Percentiles rank a stretch among this genome's conserved stretches.
phyloP scores from a whole-genome alignment of 2,113 vertebrate species.

The Prionailurus viverrinus region DNA sequence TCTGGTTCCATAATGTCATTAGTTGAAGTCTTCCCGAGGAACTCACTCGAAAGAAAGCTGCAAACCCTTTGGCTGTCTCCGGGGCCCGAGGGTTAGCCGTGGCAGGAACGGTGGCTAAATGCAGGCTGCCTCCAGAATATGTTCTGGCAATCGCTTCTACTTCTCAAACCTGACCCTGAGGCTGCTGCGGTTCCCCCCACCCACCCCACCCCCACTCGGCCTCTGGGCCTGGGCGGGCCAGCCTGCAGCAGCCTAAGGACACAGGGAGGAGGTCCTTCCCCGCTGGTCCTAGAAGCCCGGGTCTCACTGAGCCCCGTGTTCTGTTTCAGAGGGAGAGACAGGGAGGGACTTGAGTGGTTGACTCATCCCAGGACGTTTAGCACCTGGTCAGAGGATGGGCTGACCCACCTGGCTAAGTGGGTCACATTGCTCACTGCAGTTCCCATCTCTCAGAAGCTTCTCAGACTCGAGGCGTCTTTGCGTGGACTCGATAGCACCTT shows the following conservation, averaged over 20 bases:
- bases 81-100: neutral
- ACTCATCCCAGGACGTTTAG: neutral
- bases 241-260: neutral
- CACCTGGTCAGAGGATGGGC: neutral
- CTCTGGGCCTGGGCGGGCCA: neutral
- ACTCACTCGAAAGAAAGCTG: neutral
- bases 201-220: neutral
- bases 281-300: accelerated
- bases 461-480: neutral
- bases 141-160: neutral
- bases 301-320: neutral
- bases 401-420: neutral
- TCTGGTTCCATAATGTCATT: no score
- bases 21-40: neutral
- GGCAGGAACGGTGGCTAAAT: accelerated
- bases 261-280: accelerated
- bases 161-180: neutral
- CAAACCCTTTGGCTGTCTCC: accelerated
- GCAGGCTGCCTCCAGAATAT: neutral
- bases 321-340: neutral
- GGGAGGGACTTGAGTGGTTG: neutral
- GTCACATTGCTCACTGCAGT: neutral
- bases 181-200: no score
- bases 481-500: neutral
- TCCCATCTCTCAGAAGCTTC: neutral